phyloP scores from a whole-genome alignment of 2,888 invertebrate genomes.

The Mesochorus sp. region DNA sequence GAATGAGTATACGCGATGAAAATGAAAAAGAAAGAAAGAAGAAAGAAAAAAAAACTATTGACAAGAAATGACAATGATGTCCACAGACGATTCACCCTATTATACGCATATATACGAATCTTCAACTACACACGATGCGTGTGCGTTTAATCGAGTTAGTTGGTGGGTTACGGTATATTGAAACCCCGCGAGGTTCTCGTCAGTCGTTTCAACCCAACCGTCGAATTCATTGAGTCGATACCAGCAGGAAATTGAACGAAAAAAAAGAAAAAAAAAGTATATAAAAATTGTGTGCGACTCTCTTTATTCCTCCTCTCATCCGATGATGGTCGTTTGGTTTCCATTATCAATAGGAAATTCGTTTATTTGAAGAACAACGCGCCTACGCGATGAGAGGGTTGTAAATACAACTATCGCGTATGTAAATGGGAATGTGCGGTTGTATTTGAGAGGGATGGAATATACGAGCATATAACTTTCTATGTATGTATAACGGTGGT shows the following conservation, averaged over 20 bases:
- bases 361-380: conserved; percentile 40
- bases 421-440: neutral
- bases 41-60: too few species aligned
- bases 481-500: too few species aligned
- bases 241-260: neutral
- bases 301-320: neutral
- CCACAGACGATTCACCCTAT: too few species aligned
- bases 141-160: conserved; percentile 51
- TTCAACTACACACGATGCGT: conserved; percentile 10
- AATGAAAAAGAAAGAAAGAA: too few species aligned
- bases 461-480: neutral
- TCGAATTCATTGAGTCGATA: conserved; percentile 21
- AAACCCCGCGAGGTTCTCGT: conserved; percentile 39
- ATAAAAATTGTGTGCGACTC: conserved; percentile 8
- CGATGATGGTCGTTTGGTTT: conserved; percentile 34
- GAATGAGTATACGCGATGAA: too few species aligned
- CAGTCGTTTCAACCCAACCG: conserved; percentile 29
- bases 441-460: neutral
- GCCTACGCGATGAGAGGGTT: neutral
- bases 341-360: conserved; percentile 53
- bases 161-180: conserved; percentile 25
- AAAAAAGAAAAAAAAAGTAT: neutral
- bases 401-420: conserved; percentile 28
- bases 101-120: neutral
- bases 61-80: neutral